Conservation (phyloP, 2,113 vertebrate species). For the Oriolus oriolus region DNA sequence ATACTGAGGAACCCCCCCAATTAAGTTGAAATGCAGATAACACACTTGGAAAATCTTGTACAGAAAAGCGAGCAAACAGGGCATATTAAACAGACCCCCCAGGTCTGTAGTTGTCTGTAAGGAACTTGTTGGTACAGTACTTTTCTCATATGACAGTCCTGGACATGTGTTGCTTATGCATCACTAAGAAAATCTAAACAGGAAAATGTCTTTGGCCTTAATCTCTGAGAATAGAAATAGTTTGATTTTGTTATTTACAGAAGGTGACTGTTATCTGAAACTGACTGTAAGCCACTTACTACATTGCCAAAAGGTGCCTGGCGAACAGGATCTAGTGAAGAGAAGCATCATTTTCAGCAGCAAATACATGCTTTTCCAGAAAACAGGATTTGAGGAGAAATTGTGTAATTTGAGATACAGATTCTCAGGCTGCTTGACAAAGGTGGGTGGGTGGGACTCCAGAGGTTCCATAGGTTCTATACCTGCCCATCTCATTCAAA, state of each 20-base stretch:
- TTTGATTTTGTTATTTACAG: background rate
- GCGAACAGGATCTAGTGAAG: background rate
- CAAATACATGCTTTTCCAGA: background rate
- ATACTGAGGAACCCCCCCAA: background rate
- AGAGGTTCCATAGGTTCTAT: background rate
- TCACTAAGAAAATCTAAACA: background rate
- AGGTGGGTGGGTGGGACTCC: background rate
- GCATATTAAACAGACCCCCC: background rate
- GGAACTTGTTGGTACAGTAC: background rate
- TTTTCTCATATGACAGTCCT: background rate
- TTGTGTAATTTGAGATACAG: background rate
- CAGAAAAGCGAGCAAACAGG: background rate
- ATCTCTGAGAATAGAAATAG: background rate
- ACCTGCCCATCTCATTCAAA: background rate
- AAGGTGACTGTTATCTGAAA: background rate
- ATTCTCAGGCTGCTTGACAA: background rate
- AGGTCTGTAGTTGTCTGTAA: background rate
- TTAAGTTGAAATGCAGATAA: background rate
- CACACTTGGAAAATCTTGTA: background rate
- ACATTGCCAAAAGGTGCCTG: background rate
- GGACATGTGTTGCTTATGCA: background rate
- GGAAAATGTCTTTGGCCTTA: background rate
- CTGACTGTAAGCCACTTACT: background rate
- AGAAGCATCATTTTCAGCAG: background rate
- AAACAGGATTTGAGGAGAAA: background rate